These are phyloP conservation scores for Brienomyrus longianalis DNA, from an alignment of 2,113 vertebrate genomes.

Conservation along the genomic window DNA sequence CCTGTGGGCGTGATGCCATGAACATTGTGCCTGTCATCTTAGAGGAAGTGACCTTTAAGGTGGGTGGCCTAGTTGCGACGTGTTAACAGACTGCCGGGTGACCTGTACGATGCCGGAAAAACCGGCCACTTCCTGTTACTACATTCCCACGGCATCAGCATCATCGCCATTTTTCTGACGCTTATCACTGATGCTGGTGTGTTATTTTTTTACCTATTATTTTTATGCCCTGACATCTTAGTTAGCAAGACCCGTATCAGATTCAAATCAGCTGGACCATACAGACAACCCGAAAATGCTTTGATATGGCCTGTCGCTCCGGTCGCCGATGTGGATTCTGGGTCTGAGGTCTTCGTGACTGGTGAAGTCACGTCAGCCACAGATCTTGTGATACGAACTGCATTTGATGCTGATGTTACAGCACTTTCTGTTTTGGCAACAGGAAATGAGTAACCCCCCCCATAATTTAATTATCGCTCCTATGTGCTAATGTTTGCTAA, in stretches of 20 bases:
- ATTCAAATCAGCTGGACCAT: neutral
- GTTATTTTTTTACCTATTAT: slow-evolving; percentile 51
- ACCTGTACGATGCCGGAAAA: slow-evolving; percentile 71
- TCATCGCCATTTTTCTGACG: slow-evolving; percentile 11
- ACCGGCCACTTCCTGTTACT: slow-evolving; percentile 38
- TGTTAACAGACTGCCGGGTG: slow-evolving; percentile 80
- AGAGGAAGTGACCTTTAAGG: slow-evolving; percentile 86
- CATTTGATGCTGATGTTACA: too few species aligned
- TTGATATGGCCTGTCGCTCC: neutral
- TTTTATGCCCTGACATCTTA: neutral
- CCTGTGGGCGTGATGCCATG: slow-evolving; percentile 76
- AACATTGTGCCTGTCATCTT: slow-evolving; percentile 79
- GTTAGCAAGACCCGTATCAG: neutral
- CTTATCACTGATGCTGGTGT: neutral
- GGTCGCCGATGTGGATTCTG: neutral
- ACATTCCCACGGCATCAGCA: slow-evolving; percentile 34
- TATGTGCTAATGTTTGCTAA: neutral
- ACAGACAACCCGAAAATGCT: neutral
- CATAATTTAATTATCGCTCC: slow-evolving; percentile 8
- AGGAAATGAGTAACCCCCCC: neutral
- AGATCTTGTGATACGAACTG: slow-evolving; percentile 18
- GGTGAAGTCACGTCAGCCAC: neutral
- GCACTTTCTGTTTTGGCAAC: too few species aligned
- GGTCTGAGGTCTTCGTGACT: neutral
- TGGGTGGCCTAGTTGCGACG: slow-evolving; percentile 68